Conservation (phyloP, 2,888 invertebrate species). For the Clunio marinus region DNA sequence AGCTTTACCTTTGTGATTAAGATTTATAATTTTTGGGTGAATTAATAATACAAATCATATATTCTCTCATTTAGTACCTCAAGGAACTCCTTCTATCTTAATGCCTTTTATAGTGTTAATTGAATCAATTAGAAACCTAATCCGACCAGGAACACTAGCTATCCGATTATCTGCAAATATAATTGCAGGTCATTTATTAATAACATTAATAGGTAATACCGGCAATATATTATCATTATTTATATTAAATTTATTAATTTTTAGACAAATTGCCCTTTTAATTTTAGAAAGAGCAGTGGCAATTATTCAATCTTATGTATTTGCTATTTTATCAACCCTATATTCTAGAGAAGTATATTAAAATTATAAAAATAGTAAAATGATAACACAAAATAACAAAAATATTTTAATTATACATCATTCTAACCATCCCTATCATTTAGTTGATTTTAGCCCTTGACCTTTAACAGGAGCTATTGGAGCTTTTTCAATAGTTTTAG, state of each 20-base stretch:
- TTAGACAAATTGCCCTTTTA: constrained; percentile 52
- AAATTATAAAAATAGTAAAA: no score
- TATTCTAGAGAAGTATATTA: constrained; percentile 64
- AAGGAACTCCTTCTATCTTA: constrained; percentile 60
- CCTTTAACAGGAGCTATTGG: constrained; percentile 59
- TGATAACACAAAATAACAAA: no score
- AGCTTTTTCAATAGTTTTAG: constrained; percentile 56
- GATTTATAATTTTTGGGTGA: constrained; percentile 63
- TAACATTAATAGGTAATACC: constrained; percentile 58
- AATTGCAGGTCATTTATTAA: constrained; percentile 67
- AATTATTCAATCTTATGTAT: constrained; percentile 60
- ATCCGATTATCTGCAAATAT: constrained; percentile 72
- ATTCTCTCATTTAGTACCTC: constrained; percentile 65
- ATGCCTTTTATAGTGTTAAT: constrained; percentile 71
- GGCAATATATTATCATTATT: constrained; percentile 44
- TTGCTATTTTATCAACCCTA: constrained; percentile 59
- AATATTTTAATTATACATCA: constrained; percentile 57
- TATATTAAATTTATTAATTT: constrained; percentile 45
- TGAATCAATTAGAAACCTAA: constrained; percentile 69
- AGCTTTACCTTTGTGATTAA: constrained; percentile 61
- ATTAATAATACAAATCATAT: constrained; percentile 59
- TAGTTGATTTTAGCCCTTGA: constrained; percentile 64
- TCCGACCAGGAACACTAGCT: constrained; percentile 65
- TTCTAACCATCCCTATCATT: constrained; percentile 60
- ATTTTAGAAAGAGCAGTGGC: constrained; percentile 55